Base-by-base conservation (phyloP, 2,888 invertebrate species). In the Perizoma flavofasciatum region DNA sequence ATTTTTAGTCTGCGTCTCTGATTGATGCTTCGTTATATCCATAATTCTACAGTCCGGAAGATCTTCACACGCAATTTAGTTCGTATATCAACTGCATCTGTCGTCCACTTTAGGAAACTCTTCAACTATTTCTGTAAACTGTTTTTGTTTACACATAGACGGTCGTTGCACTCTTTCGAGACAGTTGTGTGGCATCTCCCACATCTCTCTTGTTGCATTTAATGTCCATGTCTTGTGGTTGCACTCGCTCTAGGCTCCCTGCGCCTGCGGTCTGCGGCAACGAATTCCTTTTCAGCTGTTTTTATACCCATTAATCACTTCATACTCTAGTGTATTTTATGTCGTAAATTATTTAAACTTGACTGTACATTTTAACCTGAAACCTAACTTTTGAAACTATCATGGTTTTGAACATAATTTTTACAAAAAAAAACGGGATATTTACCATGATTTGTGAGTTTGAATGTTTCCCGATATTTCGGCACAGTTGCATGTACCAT, bases 221-320 rank as follows among this genome's bases (percentile, higher is more conserved):
- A 43, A 51, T 55, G 50, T 61, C 44, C 22, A 55, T 69, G 58
- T 63, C 61, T 60, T 70, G 79, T 63, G 77, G 77, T 74, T 67
- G 50, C 69, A 74, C 77, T 76, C 70, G 77, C 72, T 74, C 68
- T 69, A 67, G 64, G 67, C 66, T 68, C 62, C 63, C 61, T 81
- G 81, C 69, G 80, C 63, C 61, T 81, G 81, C 69, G 80, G 70
- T 67, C 45, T 63, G 68, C 32, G 61, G 65, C 47, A 52, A 49
- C 52, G 22, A 62, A 66, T 59, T 61, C 57, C 55, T 66, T 66
- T 61, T 65, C 47, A 48, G 48, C 58, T 55, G 40, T 50, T 50
- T 49, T 39, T 46, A 9, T 39, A 52, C 35, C 32, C 6, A 41
- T 49, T 54, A 46, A 53, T 33, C n/a, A 37, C 43, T 57, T 43